Percentiles rank a stretch among this genome's conserved stretches.
These are phyloP conservation scores for Taenioides sp. DNA, from an alignment of 2,797 vertebrate genomes.

Conservation along the genomic window DNA sequence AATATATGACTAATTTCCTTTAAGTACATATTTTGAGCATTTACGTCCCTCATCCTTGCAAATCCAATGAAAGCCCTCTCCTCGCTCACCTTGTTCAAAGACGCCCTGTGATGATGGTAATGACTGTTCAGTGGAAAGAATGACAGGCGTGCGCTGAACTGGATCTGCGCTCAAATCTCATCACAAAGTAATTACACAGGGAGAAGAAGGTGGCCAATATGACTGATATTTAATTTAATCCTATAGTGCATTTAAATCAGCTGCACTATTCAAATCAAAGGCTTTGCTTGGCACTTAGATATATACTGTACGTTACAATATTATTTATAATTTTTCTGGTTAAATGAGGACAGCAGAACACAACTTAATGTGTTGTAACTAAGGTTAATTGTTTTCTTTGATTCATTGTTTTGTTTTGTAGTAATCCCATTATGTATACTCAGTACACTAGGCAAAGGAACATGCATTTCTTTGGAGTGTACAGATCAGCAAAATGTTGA, in stretches of 20 bases:
- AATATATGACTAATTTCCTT: neutral
- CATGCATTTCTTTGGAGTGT: no score
- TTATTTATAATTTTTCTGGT: neutral
- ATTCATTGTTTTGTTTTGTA: neutral
- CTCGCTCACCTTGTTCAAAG: constrained; percentile 19
- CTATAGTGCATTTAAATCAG: constrained; percentile 13
- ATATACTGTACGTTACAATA: neutral
- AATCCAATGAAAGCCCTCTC: constrained; percentile 28
- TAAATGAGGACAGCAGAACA: neutral
- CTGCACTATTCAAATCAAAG: constrained; percentile 2
- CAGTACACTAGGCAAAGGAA: no score
- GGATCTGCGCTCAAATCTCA: constrained; percentile 11
- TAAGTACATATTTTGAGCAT: neutral
- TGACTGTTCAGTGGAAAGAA: constrained; percentile 31
- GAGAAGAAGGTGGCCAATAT: constrained; percentile 5
- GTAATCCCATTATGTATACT: neutral
- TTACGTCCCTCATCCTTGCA: neutral
- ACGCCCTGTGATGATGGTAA: constrained; percentile 28
- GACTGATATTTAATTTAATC: constrained; percentile 22
- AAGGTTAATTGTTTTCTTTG: neutral
- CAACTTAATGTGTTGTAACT: neutral
- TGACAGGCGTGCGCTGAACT: constrained; percentile 24
- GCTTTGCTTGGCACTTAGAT: neutral
- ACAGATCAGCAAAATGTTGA: no score
- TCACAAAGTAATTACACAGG: constrained; percentile 16